phyloP scores from a whole-genome alignment of 2,113 vertebrate species.

The Hiodon alosoides region DNA sequence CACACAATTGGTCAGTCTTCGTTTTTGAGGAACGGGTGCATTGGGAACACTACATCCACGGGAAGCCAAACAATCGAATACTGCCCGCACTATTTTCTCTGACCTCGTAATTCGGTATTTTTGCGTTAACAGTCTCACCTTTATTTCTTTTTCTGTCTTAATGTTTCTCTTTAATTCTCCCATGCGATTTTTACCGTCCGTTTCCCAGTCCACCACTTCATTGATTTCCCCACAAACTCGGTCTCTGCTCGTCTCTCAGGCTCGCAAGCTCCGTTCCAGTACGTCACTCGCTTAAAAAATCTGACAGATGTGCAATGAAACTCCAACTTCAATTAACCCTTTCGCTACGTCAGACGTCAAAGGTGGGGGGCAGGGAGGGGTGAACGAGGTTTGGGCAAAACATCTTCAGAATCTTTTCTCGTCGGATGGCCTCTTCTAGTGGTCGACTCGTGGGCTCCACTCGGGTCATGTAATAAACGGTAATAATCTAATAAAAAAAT shows the following conservation, averaged over 20 bases:
- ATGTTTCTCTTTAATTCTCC: conserved; percentile 69
- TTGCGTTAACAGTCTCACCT: conserved; percentile 29
- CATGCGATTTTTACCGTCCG: conserved; percentile 64
- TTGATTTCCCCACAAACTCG: conserved; percentile 70
- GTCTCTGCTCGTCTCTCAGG: conserved; percentile 47
- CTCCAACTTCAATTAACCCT: conserved; percentile 74
- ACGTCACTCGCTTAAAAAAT: conserved; percentile 73
- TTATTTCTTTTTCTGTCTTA: conserved; percentile 48
- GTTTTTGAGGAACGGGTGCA: conserved; percentile 32
- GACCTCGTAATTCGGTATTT: conserved; percentile 23
- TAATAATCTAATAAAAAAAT: neutral
- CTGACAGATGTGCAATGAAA: conserved; percentile 78
- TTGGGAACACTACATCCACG: conserved; percentile 43
- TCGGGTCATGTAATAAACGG: neutral
- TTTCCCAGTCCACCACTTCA: conserved; percentile 63
- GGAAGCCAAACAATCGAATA: conserved; percentile 38
- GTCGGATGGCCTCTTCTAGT: neutral
- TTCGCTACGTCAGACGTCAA: conserved; percentile 49
- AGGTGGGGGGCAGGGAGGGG: conserved; percentile 31
- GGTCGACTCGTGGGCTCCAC: neutral
- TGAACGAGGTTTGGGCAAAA: conserved; percentile 42
- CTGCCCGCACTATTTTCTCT: neutral
- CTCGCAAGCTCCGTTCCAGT: conserved; percentile 54
- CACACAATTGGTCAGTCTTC: conserved; percentile 46
- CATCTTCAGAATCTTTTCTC: conserved; percentile 45